phyloP scores from a whole-genome alignment of 2,888 invertebrate species.

The Melipona beecheii region DNA sequence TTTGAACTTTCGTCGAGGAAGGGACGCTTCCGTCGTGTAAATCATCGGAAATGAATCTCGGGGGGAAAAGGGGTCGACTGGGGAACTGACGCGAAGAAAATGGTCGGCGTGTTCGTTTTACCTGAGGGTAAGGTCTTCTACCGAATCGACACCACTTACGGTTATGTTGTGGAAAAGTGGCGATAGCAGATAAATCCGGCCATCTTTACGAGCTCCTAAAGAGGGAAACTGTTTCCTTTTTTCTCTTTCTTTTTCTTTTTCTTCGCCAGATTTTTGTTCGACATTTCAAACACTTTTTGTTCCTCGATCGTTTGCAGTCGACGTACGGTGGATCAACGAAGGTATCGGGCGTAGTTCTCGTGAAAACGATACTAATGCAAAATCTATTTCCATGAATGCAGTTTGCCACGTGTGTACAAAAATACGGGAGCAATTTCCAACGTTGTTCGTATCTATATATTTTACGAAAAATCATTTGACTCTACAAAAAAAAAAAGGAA shows the following conservation, averaged over 20 bases:
- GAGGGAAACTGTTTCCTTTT: neutral
- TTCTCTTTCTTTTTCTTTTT: no score
- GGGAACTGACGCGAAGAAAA: slow-evolving; percentile 23
- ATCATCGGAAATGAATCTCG: slow-evolving; percentile 55
- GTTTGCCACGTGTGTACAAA: no score
- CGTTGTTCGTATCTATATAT: no score
- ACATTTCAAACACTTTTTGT: neutral
- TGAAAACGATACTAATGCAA: no score
- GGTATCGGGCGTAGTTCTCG: no score
- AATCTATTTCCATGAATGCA: no score
- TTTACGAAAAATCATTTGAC: no score
- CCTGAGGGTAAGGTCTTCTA: slow-evolving; percentile 13
- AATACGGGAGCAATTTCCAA: no score
- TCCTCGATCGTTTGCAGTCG: neutral
- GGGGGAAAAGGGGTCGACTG: slow-evolving; percentile 41
- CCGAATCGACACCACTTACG: slow-evolving; percentile 54
- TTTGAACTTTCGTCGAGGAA: slow-evolving; percentile 47
- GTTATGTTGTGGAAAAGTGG: slow-evolving; percentile 47
- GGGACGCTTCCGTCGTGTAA: slow-evolving; percentile 49
- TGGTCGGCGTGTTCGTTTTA: slow-evolving; percentile 31
- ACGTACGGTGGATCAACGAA: neutral
- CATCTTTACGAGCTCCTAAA: slow-evolving; percentile 59
- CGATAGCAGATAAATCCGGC: slow-evolving; percentile 56
- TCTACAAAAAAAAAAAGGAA: no score
- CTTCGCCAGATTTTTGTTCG: neutral